Evolutionary conservation across 2,113 vertebrate genomes (phyloP).

Genomic region (Psittacara wagleri): DNA sequence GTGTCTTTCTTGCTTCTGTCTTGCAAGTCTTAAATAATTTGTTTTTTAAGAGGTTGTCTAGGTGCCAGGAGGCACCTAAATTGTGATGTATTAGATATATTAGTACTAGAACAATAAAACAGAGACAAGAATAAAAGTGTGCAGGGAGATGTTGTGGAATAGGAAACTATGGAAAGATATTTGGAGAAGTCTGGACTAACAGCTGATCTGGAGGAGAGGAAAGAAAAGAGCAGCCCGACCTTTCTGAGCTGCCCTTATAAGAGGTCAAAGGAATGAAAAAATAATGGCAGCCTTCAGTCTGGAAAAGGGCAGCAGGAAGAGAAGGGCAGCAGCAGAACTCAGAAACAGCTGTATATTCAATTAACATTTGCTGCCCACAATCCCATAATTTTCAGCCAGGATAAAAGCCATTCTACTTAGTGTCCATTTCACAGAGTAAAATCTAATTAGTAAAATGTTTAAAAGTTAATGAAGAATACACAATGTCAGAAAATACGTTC

Average conservation of each 20-base stretch:
- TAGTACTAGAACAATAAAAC: background rate
- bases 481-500: slow-evolving; percentile 5
- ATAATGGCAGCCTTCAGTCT: slow-evolving; percentile 50
- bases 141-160: background rate
- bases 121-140: background rate
- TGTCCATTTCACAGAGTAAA: slow-evolving; percentile 46
- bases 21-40: background rate
- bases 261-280: slow-evolving; percentile 50
- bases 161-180: background rate
- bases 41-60: background rate
- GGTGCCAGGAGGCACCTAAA: background rate
- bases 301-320: slow-evolving; percentile 26
- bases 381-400: slow-evolving; percentile 45
- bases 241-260: slow-evolving; percentile 45
- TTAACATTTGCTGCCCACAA: slow-evolving; percentile 56
- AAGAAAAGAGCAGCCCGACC: slow-evolving; percentile 46
- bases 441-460: slow-evolving; percentile 64
- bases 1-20: background rate
- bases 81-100: background rate
- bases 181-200: background rate
- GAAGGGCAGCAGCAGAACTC: slow-evolving; percentile 25
- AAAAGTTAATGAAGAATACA: slow-evolving; percentile 58
- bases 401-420: slow-evolving; percentile 58
- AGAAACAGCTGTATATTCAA: slow-evolving; percentile 7
- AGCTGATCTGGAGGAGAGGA: background rate